A percentile compares a stretch with the other conserved stretches of the same genome.
phyloP scores from a whole-genome alignment of 2,797 vertebrate species.

The Ciconia nigra region DNA sequence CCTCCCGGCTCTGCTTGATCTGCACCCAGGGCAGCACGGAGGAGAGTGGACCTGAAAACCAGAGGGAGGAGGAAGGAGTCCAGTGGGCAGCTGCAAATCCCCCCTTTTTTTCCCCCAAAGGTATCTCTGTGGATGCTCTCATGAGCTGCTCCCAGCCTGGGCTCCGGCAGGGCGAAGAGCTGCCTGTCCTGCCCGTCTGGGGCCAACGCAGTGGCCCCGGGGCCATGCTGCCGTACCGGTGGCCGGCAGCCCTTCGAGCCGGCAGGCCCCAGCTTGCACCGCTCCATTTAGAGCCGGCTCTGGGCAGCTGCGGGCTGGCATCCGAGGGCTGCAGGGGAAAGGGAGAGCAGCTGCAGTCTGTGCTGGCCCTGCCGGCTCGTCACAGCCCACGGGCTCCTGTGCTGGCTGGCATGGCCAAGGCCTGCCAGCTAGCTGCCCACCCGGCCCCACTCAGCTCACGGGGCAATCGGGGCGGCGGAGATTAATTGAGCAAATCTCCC shows the following conservation, averaged over 20 bases:
- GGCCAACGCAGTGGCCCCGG: background rate
- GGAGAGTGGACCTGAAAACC: background rate
- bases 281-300: background rate
- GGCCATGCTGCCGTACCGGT: background rate
- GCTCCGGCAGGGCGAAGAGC: background rate
- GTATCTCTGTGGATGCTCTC: background rate
- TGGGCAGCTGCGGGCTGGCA: background rate
- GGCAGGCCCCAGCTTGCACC: background rate
- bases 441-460: rapidly evolving
- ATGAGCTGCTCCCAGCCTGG: background rate
- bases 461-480: background rate
- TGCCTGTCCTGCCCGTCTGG: background rate
- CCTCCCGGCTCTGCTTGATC: rapidly evolving
- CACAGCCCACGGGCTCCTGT: rapidly evolving
- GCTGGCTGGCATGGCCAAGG: background rate
- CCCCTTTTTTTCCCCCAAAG: background rate
- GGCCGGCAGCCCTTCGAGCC: background rate
- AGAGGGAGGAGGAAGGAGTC: background rate
- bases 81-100: background rate
- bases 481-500: background rate
- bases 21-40: background rate
- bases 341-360: background rate
- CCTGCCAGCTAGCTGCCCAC: background rate
- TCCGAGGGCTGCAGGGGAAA: background rate
- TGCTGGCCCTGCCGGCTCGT: background rate